A percentile compares a stretch with the other conserved stretches of the same genome.
Conservation (phyloP, 2,888 invertebrate species). For the Elgonia sp. region DNA sequence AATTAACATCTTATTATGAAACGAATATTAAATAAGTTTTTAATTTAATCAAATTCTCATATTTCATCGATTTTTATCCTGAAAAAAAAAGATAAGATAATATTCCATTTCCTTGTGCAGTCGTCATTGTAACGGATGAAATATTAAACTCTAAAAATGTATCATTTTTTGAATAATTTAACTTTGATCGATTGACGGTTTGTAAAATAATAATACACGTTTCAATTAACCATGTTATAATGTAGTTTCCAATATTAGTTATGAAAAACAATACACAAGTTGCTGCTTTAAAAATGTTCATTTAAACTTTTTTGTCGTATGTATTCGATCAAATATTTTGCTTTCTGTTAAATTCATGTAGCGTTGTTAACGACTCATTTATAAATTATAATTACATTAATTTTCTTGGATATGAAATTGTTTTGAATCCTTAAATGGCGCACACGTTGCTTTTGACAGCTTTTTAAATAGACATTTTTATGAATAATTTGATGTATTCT, state of each 20-base stretch:
- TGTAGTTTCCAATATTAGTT: not conserved
- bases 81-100: no score
- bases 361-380: slow-evolving; percentile 16
- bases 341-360: slow-evolving; percentile 11
- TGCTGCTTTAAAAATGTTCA: not conserved
- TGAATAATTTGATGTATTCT: slow-evolving; percentile 46
- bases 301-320: slow-evolving; percentile 7
- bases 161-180: not conserved
- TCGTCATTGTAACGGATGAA: not conserved
- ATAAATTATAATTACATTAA: slow-evolving; percentile 52
- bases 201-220: slow-evolving; percentile 10
- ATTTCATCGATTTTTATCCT: no score
- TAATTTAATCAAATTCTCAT: no score
- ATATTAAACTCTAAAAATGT: not conserved
- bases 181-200: not conserved
- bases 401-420: slow-evolving; percentile 40
- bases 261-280: slow-evolving; percentile 24
- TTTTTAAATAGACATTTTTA: slow-evolving; percentile 55
- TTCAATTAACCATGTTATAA: slow-evolving; percentile 18
- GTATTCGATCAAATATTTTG: slow-evolving; percentile 17
- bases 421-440: slow-evolving; percentile 60
- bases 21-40: no score
- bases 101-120: no score
- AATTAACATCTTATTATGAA: no score
- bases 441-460: slow-evolving; percentile 54